These are phyloP conservation scores for Boloria euphrosyne DNA, from an alignment of 2,888 invertebrate genomes.

Conservation along the genomic window DNA sequence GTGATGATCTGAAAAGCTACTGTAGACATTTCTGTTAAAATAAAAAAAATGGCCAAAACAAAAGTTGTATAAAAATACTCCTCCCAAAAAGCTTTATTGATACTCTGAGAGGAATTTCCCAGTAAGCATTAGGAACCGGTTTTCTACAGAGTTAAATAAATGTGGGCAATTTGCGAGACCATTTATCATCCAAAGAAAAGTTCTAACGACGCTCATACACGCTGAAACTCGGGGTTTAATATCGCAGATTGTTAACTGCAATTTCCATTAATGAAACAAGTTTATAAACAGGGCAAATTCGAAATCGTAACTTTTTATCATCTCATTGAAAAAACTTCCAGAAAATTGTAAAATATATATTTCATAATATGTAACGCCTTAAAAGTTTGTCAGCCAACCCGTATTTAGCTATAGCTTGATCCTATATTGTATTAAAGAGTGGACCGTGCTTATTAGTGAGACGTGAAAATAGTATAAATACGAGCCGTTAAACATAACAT, in stretches of 20 bases:
- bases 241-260: conserved; percentile 18
- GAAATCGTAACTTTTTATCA: not conserved
- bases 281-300: not conserved
- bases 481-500: too few species aligned
- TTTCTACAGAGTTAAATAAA: conserved; percentile 70
- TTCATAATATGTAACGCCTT: not conserved
- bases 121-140: conserved; percentile 65
- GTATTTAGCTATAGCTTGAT: too few species aligned
- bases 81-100: conserved; percentile 48
- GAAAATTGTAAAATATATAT: not conserved
- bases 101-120: conserved; percentile 56
- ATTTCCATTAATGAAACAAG: conserved; percentile 22
- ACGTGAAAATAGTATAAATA: too few species aligned
- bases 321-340: not conserved
- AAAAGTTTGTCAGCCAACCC: too few species aligned
- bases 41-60: not conserved
- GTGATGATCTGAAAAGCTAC: not conserved
- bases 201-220: conserved; percentile 71
- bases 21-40: not conserved
- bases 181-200: conserved; percentile 80
- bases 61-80: conserved; percentile 5
- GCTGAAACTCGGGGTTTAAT: conserved; percentile 70
- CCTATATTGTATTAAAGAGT: too few species aligned
- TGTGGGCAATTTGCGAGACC: conserved; percentile 76
- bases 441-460: too few species aligned